Percentiles rank a stretch among this genome's conserved stretches.
Evolutionary conservation across 2,113 vertebrate genomes (phyloP).

Genomic region (Cromileptes altivelis): DNA sequence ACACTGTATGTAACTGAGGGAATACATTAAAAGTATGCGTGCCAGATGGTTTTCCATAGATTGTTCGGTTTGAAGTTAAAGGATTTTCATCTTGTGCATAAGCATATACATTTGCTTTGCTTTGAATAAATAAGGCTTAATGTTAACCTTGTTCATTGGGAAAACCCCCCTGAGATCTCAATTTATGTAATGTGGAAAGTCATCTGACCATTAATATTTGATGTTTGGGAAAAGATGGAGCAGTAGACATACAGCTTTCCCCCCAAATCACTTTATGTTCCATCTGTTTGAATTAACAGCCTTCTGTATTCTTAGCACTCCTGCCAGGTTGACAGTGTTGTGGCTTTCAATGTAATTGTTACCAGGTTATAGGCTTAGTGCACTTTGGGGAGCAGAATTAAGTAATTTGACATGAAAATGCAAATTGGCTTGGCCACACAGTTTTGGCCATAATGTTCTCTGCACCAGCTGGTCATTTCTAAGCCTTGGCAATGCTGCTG

Average conservation of each 20-base stretch:
- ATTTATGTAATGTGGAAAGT: background rate
- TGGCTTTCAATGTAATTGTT: constrained; percentile 39
- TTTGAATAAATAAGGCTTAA: background rate
- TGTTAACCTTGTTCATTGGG: background rate
- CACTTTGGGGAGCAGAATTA: constrained; percentile 39
- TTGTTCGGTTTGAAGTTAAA: constrained; percentile 1
- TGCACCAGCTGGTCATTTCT: constrained; percentile 66
- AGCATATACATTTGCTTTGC: constrained; percentile 3
- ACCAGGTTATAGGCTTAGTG: constrained; percentile 17
- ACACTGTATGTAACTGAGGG: background rate
- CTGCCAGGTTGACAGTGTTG: constrained; percentile 9
- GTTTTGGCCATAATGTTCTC: constrained; percentile 51
- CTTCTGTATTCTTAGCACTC: background rate
- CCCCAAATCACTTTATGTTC: constrained; percentile 28
- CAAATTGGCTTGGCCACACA: constrained; percentile 40
- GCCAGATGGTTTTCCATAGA: background rate
- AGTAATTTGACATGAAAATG: constrained; percentile 62
- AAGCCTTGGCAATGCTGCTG: constrained; percentile 54
- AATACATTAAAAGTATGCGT: background rate
- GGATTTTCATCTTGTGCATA: background rate
- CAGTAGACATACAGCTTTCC: background rate
- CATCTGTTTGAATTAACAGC: constrained; percentile 31
- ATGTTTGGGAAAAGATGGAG: constrained; percentile 12
- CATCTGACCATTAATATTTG: constrained; percentile 5
- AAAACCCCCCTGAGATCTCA: background rate